Evolutionary conservation across 1,140 invertebrate genomes (phyloP).

Genomic region (Hyles vespertilio): DNA sequence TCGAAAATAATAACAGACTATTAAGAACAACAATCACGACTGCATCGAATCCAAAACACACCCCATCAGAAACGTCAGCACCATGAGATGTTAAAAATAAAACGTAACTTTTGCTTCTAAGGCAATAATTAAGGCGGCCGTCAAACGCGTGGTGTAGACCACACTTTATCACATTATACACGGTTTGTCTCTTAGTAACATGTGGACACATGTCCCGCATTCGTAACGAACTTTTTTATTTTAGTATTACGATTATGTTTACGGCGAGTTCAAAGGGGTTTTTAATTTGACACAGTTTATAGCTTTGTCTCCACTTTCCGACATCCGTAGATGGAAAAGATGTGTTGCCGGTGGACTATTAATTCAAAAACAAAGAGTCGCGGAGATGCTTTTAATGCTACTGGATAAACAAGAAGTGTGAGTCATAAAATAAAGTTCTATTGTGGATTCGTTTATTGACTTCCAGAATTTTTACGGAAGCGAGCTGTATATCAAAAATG

Average conservation of each 20-base stretch:
- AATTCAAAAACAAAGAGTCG: conserved; percentile 42
- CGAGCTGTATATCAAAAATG: no score
- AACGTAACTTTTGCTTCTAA: conserved; percentile 29
- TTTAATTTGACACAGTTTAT: conserved; percentile 73
- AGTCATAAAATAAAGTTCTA: neutral
- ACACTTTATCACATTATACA: conserved; percentile 67
- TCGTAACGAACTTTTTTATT: conserved; percentile 44
- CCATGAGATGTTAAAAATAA: conserved; percentile 37
- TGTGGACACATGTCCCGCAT: conserved; percentile 69
- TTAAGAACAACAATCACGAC: conserved; percentile 34
- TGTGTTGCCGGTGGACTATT: conserved; percentile 37
- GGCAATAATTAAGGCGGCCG: conserved; percentile 40
- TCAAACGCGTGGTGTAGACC: conserved; percentile 28
- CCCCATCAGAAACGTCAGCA: conserved; percentile 22
- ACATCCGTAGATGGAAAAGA: conserved; percentile 31
- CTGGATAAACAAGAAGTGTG: conserved; percentile 6
- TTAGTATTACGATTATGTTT: conserved; percentile 53
- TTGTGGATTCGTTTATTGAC: no score
- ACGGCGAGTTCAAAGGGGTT: conserved; percentile 66
- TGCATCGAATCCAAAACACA: conserved; percentile 25
- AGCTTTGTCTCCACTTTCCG: conserved; percentile 51
- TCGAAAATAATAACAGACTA: neutral
- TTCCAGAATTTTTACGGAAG: no score
- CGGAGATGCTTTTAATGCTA: conserved; percentile 3
- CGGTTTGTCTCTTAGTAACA: conserved; percentile 58